phyloP scores from a whole-genome alignment of 2,888 invertebrate genomes.

The Stictocephala bisonia region DNA sequence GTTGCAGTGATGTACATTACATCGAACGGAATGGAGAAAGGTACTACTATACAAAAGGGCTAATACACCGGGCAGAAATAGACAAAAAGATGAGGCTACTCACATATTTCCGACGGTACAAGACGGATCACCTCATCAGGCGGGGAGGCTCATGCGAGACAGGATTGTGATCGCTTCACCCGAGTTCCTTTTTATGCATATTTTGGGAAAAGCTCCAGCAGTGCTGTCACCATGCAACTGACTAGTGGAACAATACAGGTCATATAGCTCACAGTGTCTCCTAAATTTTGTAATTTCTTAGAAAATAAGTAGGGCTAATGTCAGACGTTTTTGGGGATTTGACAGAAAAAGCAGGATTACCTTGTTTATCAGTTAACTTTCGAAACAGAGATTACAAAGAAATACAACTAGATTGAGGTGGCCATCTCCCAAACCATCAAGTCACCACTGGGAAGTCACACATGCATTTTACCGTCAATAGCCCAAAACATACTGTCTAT shows the following conservation, averaged over 20 bases:
- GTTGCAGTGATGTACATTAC: constrained; percentile 91
- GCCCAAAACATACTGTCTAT: too few species aligned
- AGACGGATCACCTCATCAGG: constrained; percentile 96
- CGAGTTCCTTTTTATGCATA: constrained; percentile 96
- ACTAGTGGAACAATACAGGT: constrained; percentile 98
- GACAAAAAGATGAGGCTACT: constrained; percentile 97
- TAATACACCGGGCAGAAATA: constrained; percentile 81
- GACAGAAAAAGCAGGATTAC: too few species aligned
- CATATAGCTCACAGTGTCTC: constrained; percentile 53
- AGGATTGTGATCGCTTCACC: constrained; percentile 90
- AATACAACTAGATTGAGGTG: too few species aligned
- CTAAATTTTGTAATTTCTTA: too few species aligned
- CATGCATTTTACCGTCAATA: too few species aligned
- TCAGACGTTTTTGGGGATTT: too few species aligned
- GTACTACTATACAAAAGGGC: constrained; percentile 86
- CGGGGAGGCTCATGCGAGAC: constrained; percentile 82
- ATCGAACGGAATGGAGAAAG: constrained; percentile 93
- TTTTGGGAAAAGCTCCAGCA: constrained; percentile 97
- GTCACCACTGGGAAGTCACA: too few species aligned
- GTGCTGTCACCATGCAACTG: constrained; percentile 96
- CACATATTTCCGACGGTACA: constrained; percentile 97
- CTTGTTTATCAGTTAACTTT: too few species aligned
- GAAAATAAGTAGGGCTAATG: too few species aligned
- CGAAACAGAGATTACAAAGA: too few species aligned
- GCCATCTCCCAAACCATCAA: too few species aligned